Conservation (phyloP, 30 jellyfish, hydroid and myxozoan species). For the Chironex yamaguchii region DNA sequence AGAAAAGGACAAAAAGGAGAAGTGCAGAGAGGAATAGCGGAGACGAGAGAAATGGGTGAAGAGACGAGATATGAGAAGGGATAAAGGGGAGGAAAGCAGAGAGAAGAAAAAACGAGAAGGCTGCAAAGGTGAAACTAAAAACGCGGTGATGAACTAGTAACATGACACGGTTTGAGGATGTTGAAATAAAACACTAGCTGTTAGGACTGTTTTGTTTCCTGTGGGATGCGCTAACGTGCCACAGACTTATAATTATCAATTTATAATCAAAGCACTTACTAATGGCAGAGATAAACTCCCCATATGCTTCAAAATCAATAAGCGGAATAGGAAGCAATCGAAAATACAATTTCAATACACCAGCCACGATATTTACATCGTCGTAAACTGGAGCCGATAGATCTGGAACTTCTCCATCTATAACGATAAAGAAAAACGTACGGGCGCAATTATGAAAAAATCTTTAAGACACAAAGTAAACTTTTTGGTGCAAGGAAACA, state of each 20-base stretch:
- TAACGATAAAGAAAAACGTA: no score
- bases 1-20: neutral
- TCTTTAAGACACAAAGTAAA: no score
- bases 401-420: conserved; percentile 96
- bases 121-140: neutral
- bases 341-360: conserved; percentile 83
- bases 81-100: neutral
- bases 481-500: no score
- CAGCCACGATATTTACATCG: conserved; percentile 86
- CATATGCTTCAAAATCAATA: conserved; percentile 88
- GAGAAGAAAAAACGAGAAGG: neutral
- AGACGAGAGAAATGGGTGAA: neutral
- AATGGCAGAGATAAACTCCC: conserved; percentile 81
- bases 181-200: no score
- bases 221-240: no score
- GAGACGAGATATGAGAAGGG: neutral
- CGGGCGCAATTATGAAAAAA: no score
- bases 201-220: no score
- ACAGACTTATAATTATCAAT: no score
- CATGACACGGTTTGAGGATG: neutral
- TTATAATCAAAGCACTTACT: conserved; percentile 86
- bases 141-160: neutral
- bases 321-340: conserved; percentile 95
- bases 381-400: conserved; percentile 37
- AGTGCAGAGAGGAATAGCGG: neutral